Base-by-base conservation (phyloP, 1,140 invertebrate genomes). In the Nasonia vitripennis region DNA sequence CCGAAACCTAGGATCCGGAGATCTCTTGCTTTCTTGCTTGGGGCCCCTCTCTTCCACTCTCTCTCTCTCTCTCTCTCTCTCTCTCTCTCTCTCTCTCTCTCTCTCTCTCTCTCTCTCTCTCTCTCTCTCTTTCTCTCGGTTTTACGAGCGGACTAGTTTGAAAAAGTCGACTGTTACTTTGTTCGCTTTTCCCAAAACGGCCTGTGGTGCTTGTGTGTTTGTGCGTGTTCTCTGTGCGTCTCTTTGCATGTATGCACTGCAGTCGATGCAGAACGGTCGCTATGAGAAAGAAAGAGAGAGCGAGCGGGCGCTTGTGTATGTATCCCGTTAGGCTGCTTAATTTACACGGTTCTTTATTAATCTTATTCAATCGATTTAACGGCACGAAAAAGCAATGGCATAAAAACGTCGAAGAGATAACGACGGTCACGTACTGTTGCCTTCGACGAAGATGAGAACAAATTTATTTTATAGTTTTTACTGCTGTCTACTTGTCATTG, bases 121-220 rank as follows among this genome's bases (percentile, higher is more conserved):
- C 77, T 67, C 34, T 10, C 67, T 37, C 41, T 75, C 2, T 75
- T 87, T 91, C 87, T 91, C 87, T 90, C 87, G 88, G 87, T 90
- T 93, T 93, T 93, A 93, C 91, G 93, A 93, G 89, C 90, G 88
- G 87, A 89, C 89, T 91, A 90, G 89, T 90, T 92, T 92, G 91
- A 91, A 91, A 93, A 92, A 93, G 90, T 92, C 37, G 31, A 90
- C 92, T 90, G 90, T 92, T 92, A 92, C 90, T 93, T 90, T 92
- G 89, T 90, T 92, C 89, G 86, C 90, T 91, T 91, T 88, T 88
- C 87, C 87, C 67, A 73, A 84, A 84, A 37, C 51, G 41, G 45
- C 41, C 68, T 27, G 9, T 12, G 45, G 23, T 82, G 48, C 55
- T 45, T 62, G 14, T 51, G 7, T 74, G n/a, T 70, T 34, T 37